Evolutionary conservation across 2,888 invertebrate genomes (phyloP).

Genomic region (Priocnemis perturbator): DNA sequence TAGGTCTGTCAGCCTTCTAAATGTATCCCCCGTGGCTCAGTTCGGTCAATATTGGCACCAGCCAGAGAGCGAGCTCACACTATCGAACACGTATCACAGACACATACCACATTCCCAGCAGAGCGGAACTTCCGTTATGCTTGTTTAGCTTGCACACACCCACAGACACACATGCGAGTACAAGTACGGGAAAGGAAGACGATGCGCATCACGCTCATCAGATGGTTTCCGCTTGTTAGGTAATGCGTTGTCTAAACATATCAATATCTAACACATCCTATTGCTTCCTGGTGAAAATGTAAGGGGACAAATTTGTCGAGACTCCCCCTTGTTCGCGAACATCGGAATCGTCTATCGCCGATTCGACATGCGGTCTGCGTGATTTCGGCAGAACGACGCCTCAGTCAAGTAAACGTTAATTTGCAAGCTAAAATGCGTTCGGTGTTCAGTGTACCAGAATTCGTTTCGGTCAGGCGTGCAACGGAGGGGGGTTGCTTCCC

Average conservation of each 20-base stretch:
- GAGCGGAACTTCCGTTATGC: slow-evolving; percentile 3
- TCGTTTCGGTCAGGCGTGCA: slow-evolving; percentile 4
- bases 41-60: slow-evolving; percentile 52
- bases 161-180: neutral
- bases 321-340: no score
- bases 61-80: slow-evolving; percentile 31
- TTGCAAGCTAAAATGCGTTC: neutral
- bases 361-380: no score
- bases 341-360: neutral
- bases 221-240: slow-evolving; percentile 12
- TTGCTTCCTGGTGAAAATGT: neutral
- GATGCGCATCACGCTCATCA: slow-evolving; percentile 18
- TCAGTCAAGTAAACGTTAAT: neutral
- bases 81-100: slow-evolving; percentile 31
- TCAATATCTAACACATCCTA: no score
- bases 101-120: slow-evolving; percentile 9
- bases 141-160: neutral
- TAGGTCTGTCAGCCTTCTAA: slow-evolving; percentile 12
- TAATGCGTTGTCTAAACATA: no score
- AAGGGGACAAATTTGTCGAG: no score
- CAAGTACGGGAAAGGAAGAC: neutral
- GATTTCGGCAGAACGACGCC: no score
- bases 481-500: slow-evolving; percentile 18
- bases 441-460: slow-evolving; percentile 11
- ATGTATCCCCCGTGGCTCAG: slow-evolving; percentile 45